A percentile compares a stretch with the other conserved stretches of the same genome.
Conservation (phyloP, 35 echinoderm and acorn worm species). For the Antedon bifida region DNA sequence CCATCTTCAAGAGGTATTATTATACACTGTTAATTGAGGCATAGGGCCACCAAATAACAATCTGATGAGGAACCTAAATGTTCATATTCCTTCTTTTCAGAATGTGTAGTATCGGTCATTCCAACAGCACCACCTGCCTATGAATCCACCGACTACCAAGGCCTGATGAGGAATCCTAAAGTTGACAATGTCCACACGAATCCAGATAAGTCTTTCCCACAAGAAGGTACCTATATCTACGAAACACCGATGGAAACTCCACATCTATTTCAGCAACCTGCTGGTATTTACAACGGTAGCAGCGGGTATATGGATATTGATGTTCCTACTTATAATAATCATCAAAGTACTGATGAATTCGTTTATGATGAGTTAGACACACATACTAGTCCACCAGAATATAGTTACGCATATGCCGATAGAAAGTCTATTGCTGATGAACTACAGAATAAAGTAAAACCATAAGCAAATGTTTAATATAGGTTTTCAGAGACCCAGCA, state of each 20-base stretch:
- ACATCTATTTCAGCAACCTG: not conserved
- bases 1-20: not conserved
- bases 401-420: not conserved
- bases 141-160: not conserved
- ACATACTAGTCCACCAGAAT: not conserved
- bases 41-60: too few species aligned
- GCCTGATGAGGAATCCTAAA: too few species aligned
- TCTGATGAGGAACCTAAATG: too few species aligned
- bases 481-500: too few species aligned
- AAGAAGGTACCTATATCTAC: not conserved
- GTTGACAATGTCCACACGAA: not conserved
- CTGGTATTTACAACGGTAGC: not conserved
- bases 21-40: too few species aligned
- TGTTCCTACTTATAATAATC: not conserved
- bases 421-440: not conserved
- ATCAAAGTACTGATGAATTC: not conserved
- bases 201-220: not conserved
- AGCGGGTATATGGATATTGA: not conserved
- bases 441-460: not conserved
- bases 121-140: not conserved
- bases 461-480: too few species aligned
- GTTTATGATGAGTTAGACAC: not conserved
- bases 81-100: not conserved
- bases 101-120: not conserved
- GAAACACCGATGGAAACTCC: not conserved